A percentile compares a stretch with the other conserved stretches of the same genome.
phyloP scores from a whole-genome alignment of 2,797 vertebrate species.

The Cyprinella venusta region DNA sequence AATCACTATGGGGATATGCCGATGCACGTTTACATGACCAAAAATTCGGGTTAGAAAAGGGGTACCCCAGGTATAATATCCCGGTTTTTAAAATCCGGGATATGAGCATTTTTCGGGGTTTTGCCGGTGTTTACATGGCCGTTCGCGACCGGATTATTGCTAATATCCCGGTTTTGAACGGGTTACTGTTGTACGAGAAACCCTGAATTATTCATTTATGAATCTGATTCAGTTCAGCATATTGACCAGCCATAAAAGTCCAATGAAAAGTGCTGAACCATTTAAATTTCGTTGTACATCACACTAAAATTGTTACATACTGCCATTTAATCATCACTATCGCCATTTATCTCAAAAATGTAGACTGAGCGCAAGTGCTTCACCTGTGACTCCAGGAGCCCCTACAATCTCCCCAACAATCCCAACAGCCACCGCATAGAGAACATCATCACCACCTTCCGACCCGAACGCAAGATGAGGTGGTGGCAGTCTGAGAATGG shows the following conservation, averaged over 20 bases:
- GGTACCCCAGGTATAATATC: too few relatives aligned
- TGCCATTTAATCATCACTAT: not conserved
- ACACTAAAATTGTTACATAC: not conserved
- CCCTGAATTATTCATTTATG: not conserved
- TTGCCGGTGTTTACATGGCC: too few relatives aligned
- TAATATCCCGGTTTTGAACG: too few relatives aligned
- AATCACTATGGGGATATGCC: too few relatives aligned
- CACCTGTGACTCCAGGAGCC: slow-evolving; percentile 84
- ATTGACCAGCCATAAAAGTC: not conserved
- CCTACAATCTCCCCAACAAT: slow-evolving; percentile 76
- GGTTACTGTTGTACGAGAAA: not conserved
- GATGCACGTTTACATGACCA: too few relatives aligned
- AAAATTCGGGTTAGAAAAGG: too few relatives aligned
- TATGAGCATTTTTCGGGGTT: too few relatives aligned
- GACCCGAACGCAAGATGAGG: slow-evolving; percentile 78
- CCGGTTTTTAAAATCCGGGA: too few relatives aligned
- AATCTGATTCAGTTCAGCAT: not conserved
- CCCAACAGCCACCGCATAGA: slow-evolving; percentile 83
- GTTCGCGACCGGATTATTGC: too few relatives aligned
- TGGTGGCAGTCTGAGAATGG: slow-evolving; percentile 95
- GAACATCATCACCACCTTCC: slow-evolving; percentile 85
- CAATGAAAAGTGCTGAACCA: not conserved
- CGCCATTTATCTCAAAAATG: slow-evolving; percentile 31
- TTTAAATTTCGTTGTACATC: not conserved
- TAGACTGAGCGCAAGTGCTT: slow-evolving; percentile 89